phyloP scores from a whole-genome alignment of 2,888 invertebrate genomes.

The Eugnorisma glareosa region DNA sequence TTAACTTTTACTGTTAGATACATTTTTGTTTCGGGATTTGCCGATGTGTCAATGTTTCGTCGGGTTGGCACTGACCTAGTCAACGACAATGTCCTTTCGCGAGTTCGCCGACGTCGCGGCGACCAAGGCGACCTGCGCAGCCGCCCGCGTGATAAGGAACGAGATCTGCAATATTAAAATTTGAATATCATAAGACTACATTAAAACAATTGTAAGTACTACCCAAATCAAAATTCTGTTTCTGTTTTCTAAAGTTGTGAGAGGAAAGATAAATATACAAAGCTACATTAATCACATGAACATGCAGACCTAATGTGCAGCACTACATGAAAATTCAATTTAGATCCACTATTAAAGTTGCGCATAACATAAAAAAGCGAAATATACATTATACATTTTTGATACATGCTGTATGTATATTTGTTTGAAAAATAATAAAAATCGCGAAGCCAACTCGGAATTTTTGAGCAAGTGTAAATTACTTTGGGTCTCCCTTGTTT shows the following conservation, averaged over 20 bases:
- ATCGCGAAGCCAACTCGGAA: not conserved
- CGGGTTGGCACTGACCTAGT: constrained; percentile 76
- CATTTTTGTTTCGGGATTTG: not conserved
- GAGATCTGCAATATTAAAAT: constrained; percentile 87
- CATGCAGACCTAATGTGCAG: not conserved
- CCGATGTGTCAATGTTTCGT: not conserved
- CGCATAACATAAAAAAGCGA: constrained; percentile 9
- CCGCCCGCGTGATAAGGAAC: constrained; percentile 91
- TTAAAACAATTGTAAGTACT: not conserved
- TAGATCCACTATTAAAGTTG: not conserved
- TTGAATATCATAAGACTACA: not conserved
- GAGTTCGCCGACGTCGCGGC: constrained; percentile 84
- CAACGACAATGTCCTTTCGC: constrained; percentile 84
- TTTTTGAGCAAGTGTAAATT: too few relatives aligned
- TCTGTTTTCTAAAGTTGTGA: not conserved
- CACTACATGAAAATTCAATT: not conserved
- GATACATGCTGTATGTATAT: not conserved
- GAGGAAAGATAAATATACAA: not conserved
- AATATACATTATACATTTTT: not conserved
- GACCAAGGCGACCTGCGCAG: constrained; percentile 87
- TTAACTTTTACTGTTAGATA: not conserved
- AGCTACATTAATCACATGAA: constrained; percentile 5
- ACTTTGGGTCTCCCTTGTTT: too few relatives aligned
- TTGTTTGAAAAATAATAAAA: not conserved
- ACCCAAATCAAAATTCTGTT: not conserved